Evolutionary conservation across 64 coral and sea anemone species (phyloP), one percentile per base, ranked within the genome.

Genomic region (Actinia equina): DNA sequence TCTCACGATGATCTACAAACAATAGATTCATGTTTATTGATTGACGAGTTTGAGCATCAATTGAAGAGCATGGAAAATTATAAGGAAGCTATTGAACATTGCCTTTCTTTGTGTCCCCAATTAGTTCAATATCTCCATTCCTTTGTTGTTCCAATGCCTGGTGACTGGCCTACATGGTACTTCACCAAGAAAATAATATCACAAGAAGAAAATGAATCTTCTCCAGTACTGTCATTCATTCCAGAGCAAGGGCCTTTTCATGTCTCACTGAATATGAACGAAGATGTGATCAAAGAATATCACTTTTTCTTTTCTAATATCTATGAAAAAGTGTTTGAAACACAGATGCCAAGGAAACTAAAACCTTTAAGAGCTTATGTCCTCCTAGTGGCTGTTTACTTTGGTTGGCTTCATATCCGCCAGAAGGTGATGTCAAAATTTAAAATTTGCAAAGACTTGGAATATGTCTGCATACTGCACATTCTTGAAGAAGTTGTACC

Each of bases 181-280:
- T 86, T 83, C 30, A 52, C 54, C 2, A 86, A 93, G 41, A 93
- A 93, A 26, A 74, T 93, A 15, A 93, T 89, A 42, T 88, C 79
- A 16, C 79, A 62, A 49, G 37, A 57, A 49, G 19, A 52, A 90
- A 77, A n/a, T 52, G 65, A 58, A 77, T 30, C 17, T 82, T 76
- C 79, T 18, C 54, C 87, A 43, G 20, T 54, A 17, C 45, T 86
- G 16, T 77, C 41, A 19, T 56, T 93, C 4, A 81, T 89, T 43
- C 87, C 92, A 7, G 92, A 93, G n/a, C 92, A 93, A 89, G 92
- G 92, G 1, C 87, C 92, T 26, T 89, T 93, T 54, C 86, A 93
- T 89, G 92, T 93, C 14, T 46, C 15, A 43, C 43, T 93, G 0
- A 93, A 93, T 41, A 79, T 81, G 17, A 67, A 85, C 52, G 80